Evolutionary conservation across 2,797 vertebrate species (phyloP).

Genomic region (Podargus strigoides): DNA sequence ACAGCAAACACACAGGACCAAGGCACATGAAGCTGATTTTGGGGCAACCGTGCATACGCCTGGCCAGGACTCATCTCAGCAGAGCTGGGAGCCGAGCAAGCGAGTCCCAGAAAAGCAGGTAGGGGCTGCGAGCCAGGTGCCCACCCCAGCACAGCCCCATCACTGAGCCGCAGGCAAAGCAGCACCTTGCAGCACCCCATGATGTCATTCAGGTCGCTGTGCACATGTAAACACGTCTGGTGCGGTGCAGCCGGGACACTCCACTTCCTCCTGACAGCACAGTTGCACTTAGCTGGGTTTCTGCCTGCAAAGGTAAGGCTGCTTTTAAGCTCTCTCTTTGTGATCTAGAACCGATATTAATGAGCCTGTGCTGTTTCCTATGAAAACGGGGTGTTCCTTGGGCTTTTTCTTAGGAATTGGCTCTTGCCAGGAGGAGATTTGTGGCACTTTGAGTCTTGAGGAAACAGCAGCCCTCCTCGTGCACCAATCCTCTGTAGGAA

Average conservation of each 20-base stretch:
- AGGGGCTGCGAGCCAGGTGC: not conserved
- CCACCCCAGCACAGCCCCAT: rapidly evolving
- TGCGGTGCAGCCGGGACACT: not conserved
- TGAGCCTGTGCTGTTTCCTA: rapidly evolving
- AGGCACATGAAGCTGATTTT: rapidly evolving
- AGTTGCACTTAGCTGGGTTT: not conserved
- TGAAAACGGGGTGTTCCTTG: rapidly evolving
- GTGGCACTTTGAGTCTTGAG: not conserved
- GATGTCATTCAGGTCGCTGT: conserved; percentile 19
- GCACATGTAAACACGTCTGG: conserved; percentile 32
- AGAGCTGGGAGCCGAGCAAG: not conserved
- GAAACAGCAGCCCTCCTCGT: not conserved
- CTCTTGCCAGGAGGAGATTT: not conserved
- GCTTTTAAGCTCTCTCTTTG: not conserved
- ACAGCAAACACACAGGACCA: not conserved
- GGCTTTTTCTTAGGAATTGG: not conserved
- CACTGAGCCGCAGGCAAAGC: not conserved
- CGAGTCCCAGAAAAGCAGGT: rapidly evolving
- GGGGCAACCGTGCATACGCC: rapidly evolving
- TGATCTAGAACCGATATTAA: rapidly evolving
- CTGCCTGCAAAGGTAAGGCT: conserved; percentile 23
- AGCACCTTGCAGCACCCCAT: not conserved
- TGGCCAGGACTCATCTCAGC: rapidly evolving
- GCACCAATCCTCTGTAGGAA: not conserved
- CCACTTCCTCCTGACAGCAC: conserved; percentile 64